These are phyloP conservation scores for Chlorodrepanis virens DNA, from an alignment of 2,113 vertebrate species.

Conservation along the genomic window DNA sequence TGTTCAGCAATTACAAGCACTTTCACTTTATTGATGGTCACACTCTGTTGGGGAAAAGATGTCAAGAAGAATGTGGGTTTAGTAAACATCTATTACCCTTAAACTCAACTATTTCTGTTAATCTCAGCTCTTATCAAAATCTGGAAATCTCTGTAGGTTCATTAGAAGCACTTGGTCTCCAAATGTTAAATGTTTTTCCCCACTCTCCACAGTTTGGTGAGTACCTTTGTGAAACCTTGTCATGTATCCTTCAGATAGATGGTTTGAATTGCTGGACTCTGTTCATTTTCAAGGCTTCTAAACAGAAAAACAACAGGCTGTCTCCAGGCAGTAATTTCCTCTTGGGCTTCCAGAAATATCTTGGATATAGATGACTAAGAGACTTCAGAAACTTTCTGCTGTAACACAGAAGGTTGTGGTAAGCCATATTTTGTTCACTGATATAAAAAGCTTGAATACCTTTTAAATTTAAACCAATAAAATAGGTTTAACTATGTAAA, in stretches of 20 bases:
- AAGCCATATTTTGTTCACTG: neutral
- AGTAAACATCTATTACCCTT: neutral
- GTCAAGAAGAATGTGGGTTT: neutral
- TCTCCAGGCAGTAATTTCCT: neutral
- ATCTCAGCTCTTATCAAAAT: neutral
- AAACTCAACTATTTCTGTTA: neutral
- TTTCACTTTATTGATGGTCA: neutral
- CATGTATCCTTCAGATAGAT: neutral
- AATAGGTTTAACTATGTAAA: neutral
- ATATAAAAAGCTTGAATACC: neutral
- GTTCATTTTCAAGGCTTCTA: neutral
- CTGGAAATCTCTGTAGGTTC: neutral
- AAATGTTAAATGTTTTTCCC: neutral
- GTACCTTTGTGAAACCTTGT: neutral
- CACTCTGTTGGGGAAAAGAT: neutral
- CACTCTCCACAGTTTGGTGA: neutral
- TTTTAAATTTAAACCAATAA: slow-evolving; percentile 2
- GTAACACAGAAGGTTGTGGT: neutral
- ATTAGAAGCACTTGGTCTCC: neutral
- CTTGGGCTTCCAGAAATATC: neutral
- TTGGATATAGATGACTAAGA: neutral
- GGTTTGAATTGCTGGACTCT: neutral
- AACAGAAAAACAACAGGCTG: neutral
- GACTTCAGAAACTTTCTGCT: neutral
- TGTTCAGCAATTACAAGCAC: fast-evolving